Percentiles rank a stretch among this genome's conserved stretches.
Conservation (phyloP, 2,888 invertebrate genomes). For the Phragmatobia fuliginosa region DNA sequence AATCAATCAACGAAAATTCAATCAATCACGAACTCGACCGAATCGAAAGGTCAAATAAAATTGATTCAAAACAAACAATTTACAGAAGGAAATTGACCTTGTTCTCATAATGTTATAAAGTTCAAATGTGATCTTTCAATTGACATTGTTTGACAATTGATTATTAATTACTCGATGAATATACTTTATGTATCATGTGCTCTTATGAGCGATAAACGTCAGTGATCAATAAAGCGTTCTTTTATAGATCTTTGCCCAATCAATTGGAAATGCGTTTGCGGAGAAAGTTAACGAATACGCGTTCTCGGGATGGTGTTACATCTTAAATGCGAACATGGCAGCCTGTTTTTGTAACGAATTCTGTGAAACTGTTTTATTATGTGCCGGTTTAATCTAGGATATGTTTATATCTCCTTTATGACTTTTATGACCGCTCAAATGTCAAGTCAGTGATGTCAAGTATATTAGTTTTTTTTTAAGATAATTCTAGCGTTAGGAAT, state of each 20-base stretch:
- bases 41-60: conserved; percentile 4
- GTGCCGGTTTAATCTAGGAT: neutral
- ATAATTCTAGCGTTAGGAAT: too few species aligned
- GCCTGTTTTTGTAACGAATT: conserved; percentile 42
- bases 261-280: conserved; percentile 60
- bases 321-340: conserved; percentile 40
- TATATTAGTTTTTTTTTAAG: too few species aligned
- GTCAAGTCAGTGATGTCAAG: neutral
- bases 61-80: conserved; percentile 7
- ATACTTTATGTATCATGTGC: conserved; percentile 12
- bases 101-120: conserved; percentile 3
- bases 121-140: neutral
- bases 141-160: neutral
- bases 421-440: neutral
- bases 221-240: conserved; percentile 32
- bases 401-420: conserved; percentile 5
- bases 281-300: conserved; percentile 63
- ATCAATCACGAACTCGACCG: conserved; percentile 13
- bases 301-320: conserved; percentile 48
- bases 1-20: conserved; percentile 1
- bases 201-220: conserved; percentile 33
- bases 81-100: conserved; percentile 23
- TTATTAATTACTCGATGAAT: conserved; percentile 23
- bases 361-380: conserved; percentile 14
- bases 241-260: conserved; percentile 50